phyloP scores from a whole-genome alignment of 2,113 vertebrate genomes.

The Charadrius vociferus region DNA sequence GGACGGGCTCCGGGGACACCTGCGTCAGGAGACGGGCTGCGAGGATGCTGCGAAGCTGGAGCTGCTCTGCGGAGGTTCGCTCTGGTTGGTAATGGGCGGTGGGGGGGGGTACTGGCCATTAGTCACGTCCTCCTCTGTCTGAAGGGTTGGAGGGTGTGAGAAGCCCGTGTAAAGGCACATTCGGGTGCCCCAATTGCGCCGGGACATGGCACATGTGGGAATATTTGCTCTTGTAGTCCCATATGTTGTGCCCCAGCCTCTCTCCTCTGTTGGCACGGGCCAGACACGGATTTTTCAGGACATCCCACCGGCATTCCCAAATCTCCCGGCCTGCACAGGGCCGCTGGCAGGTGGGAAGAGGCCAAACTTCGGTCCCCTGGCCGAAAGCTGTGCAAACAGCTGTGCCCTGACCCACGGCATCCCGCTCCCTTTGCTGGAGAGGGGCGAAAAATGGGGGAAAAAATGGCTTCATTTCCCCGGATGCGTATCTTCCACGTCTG shows the following conservation, averaged over 20 bases:
- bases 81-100: accelerated
- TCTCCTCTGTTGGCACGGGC: accelerated
- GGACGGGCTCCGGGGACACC: accelerated
- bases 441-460: background rate
- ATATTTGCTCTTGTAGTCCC: no score
- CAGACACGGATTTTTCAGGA: accelerated
- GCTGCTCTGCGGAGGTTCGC: background rate
- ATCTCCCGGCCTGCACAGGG: accelerated
- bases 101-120: background rate
- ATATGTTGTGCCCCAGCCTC: background rate
- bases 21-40: no score
- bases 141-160: accelerated
- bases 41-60: background rate
- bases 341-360: background rate
- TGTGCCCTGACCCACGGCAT: accelerated
- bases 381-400: no score
- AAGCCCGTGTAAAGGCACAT: background rate
- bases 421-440: background rate
- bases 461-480: accelerated
- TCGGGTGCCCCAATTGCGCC: background rate
- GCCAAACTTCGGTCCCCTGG: background rate
- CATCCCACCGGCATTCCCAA: accelerated
- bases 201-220: accelerated
- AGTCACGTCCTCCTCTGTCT: accelerated
- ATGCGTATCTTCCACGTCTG: accelerated